Conservation (phyloP, 2,888 invertebrate species). For the Lagria hirta region DNA sequence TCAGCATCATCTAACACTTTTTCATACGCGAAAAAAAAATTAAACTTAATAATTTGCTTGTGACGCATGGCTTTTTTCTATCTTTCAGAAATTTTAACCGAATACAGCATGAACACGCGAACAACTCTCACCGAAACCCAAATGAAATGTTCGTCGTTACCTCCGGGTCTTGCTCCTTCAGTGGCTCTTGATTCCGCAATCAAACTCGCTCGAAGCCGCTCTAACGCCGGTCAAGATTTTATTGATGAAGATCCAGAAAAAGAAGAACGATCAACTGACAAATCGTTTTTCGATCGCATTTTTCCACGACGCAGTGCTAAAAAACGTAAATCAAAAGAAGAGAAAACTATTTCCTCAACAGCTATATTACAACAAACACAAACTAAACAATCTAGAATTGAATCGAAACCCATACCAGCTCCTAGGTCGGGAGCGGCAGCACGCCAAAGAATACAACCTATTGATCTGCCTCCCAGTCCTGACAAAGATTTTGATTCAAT, state of each 20-base stretch:
- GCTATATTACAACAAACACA: constrained; percentile 10
- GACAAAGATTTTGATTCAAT: constrained; percentile 36
- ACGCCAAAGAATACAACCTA: constrained; percentile 60
- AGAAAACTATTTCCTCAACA: constrained; percentile 18
- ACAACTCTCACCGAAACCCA: constrained; percentile 53
- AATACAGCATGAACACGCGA: constrained; percentile 45
- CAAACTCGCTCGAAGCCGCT: constrained; percentile 57
- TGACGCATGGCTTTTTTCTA: constrained; percentile 34
- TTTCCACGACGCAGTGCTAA: constrained; percentile 71
- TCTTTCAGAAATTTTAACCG: constrained; percentile 52
- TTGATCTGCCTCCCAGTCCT: constrained; percentile 57
- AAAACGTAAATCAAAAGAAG: constrained; percentile 62
- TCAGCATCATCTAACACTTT: too few species aligned
- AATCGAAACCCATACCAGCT: constrained; percentile 43
- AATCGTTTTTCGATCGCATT: constrained; percentile 67
- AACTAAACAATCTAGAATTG: constrained; percentile 8
- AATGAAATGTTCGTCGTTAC: constrained; percentile 66
- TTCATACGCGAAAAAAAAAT: too few species aligned
- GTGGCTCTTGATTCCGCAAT: constrained; percentile 52
- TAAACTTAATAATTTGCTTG: too few species aligned
- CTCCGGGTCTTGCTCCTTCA: constrained; percentile 62
- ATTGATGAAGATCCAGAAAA: constrained; percentile 49
- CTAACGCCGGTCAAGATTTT: constrained; percentile 50
- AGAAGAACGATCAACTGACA: constrained; percentile 59
- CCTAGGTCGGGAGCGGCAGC: constrained; percentile 57